Evolutionary conservation across 2,797 vertebrate genomes (phyloP), one percentile per base, ranked within the genome.

Genomic region (Aythya fuligula): DNA sequence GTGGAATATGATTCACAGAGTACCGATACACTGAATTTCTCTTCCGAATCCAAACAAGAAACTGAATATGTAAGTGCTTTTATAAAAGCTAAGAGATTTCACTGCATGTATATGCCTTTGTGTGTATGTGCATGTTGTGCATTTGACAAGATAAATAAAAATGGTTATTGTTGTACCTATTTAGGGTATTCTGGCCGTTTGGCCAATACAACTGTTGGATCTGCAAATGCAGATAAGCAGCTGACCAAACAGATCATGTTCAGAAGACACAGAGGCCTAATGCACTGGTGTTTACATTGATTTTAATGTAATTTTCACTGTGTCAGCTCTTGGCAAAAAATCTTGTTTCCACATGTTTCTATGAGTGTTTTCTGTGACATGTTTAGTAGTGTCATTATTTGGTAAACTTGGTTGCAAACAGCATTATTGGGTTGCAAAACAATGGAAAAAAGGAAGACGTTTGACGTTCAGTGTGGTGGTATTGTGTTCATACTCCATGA

Each of bases 11-110:
- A 98, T 81, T 98, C 98, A 0, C 98, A 98, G 97, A 98, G 98
- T 95, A 98, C 97, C 1, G 99, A 99, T 96, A 98, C 98, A 43
- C 98, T 99, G 96, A 99, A 99, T 97, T 98, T 99, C 93, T 99
- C 98, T 97, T 98, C 98, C 4, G 99, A 99, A 96, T 98, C 98
- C 95, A 99, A 99, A 96, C 98, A 98, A 95, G 98, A 99, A 96
- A 98, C 98, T 11, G 99, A 99, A 98, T 99, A 98, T 57, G 99
- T 99, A 97, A 99, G 99, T 98, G 95, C 93, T 78, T 70, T 57
- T 80, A 60, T 65, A 62, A 92, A 65, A 32, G 17, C 38, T 85
- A 77, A 66, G 34, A 27, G 7, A 4, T 56, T 87, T 95, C 12
- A 19, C 14, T 56, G 30, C 15, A 3, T 18, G 5, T 25, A 7